A percentile compares a stretch with the other conserved stretches of the same genome.
These are phyloP conservation scores for Shargacucullia verbasci DNA, from an alignment of 2,888 invertebrate species.

Conservation along the genomic window DNA sequence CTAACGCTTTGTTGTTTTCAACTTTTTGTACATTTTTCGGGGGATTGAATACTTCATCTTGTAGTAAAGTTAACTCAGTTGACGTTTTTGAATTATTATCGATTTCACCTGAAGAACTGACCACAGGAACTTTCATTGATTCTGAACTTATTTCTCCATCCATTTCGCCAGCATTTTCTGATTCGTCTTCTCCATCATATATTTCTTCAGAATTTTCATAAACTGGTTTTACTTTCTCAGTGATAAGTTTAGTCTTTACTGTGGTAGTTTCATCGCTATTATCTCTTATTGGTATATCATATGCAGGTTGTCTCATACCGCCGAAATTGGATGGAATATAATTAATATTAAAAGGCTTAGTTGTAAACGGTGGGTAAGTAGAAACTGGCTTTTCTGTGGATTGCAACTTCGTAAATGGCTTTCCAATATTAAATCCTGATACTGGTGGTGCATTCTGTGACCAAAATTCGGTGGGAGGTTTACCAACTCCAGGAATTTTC, in stretches of 20 bases:
- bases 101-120: slow-evolving; percentile 76
- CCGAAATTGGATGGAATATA: slow-evolving; percentile 78
- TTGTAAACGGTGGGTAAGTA: slow-evolving; percentile 63
- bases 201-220: slow-evolving; percentile 84
- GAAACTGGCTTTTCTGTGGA: slow-evolving; percentile 60
- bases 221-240: slow-evolving; percentile 71
- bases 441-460: slow-evolving; percentile 61
- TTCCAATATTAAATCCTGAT: slow-evolving; percentile 74
- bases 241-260: slow-evolving; percentile 54
- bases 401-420: slow-evolving; percentile 76
- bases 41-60: slow-evolving; percentile 68
- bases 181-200: slow-evolving; percentile 81
- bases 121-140: slow-evolving; percentile 84
- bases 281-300: slow-evolving; percentile 84
- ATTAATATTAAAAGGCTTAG: slow-evolving; percentile 70
- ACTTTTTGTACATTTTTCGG: slow-evolving; percentile 59
- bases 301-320: slow-evolving; percentile 76
- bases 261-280: slow-evolving; percentile 80
- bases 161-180: slow-evolving; percentile 66
- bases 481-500: slow-evolving; percentile 78
- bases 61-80: slow-evolving; percentile 66
- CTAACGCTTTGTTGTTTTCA: slow-evolving; percentile 56
- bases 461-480: slow-evolving; percentile 82
- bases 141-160: slow-evolving; percentile 84
- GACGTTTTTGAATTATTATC: slow-evolving; percentile 60